phyloP scores from a whole-genome alignment of 2,113 vertebrate species.

The Colossoma macropomum region DNA sequence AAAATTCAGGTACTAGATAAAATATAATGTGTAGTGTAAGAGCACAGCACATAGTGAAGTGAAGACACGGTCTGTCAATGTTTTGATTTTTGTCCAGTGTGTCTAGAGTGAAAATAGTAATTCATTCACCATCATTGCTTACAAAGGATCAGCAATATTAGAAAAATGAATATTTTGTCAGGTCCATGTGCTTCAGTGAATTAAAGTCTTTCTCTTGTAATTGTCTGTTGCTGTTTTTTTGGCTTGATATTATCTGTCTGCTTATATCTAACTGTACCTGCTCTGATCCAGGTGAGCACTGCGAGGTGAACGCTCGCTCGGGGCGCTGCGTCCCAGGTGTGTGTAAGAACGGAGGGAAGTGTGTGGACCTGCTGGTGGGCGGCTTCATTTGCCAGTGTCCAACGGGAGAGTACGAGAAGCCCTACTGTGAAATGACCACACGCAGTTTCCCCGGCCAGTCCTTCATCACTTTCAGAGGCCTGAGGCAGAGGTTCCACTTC shows the following conservation, averaged over 20 bases:
- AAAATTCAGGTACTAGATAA: too few relatives aligned
- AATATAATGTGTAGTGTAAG: too few relatives aligned
- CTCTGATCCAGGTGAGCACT: slow-evolving; percentile 82
- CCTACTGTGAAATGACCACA: slow-evolving; percentile 92
- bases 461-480: slow-evolving; percentile 93
- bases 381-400: slow-evolving; percentile 92
- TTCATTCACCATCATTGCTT: too few relatives aligned
- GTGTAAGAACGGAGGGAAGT: slow-evolving; percentile 90
- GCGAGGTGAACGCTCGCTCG: slow-evolving; percentile 85
- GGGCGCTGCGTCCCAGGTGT: slow-evolving; percentile 86
- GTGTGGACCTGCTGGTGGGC: slow-evolving; percentile 88
- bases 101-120: too few relatives aligned
- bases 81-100: too few relatives aligned
- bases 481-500: slow-evolving; percentile 95
- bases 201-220: too few relatives aligned
- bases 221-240: background rate
- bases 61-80: too few relatives aligned
- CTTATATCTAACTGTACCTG: background rate
- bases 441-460: slow-evolving; percentile 90
- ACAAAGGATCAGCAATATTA: too few relatives aligned
- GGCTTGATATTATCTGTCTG: background rate
- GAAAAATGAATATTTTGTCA: too few relatives aligned
- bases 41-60: too few relatives aligned
- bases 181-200: too few relatives aligned
- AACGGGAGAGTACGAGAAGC: slow-evolving; percentile 88